These are phyloP conservation scores for Botia almorhae DNA, from an alignment of 2,797 vertebrate genomes.

Conservation along the genomic window DNA sequence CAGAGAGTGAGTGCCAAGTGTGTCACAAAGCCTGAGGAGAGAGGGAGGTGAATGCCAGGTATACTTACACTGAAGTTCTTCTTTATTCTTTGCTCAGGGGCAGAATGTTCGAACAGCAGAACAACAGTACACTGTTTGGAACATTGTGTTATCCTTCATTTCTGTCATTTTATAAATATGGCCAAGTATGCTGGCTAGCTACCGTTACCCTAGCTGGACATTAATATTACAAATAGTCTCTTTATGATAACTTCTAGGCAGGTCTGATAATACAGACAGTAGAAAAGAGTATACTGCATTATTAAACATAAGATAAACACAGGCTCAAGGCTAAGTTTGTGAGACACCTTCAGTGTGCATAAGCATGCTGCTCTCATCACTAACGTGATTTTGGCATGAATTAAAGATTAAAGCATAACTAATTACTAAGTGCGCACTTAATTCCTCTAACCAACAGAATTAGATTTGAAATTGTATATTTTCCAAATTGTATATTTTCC, in stretches of 20 bases:
- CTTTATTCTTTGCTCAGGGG: neutral
- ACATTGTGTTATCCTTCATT: too few species aligned
- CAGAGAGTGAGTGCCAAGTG: conserved; percentile 46
- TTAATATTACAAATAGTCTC: too few species aligned
- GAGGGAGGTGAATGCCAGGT: neutral
- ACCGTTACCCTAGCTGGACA: too few species aligned
- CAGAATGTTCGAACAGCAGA: too few species aligned
- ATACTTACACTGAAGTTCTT: neutral
- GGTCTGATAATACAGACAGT: neutral
- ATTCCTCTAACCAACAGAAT: neutral
- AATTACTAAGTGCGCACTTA: neutral
- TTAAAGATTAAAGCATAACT: neutral
- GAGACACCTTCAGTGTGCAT: neutral
- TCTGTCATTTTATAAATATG: too few species aligned
- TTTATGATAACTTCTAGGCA: too few species aligned
- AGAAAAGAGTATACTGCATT: too few species aligned
- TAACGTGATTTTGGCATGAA: neutral
- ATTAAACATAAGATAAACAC: neutral
- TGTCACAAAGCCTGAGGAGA: conserved; percentile 47
- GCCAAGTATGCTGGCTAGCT: too few species aligned
- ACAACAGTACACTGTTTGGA: too few species aligned
- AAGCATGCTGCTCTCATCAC: neutral
- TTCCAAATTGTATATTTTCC: conserved; percentile 17
- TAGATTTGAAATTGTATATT: neutral
- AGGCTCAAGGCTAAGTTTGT: too few species aligned